A percentile compares a stretch with the other conserved stretches of the same genome.
Evolutionary conservation across 2,888 invertebrate species (phyloP).

Genomic region (Cepaea hortensis): DNA sequence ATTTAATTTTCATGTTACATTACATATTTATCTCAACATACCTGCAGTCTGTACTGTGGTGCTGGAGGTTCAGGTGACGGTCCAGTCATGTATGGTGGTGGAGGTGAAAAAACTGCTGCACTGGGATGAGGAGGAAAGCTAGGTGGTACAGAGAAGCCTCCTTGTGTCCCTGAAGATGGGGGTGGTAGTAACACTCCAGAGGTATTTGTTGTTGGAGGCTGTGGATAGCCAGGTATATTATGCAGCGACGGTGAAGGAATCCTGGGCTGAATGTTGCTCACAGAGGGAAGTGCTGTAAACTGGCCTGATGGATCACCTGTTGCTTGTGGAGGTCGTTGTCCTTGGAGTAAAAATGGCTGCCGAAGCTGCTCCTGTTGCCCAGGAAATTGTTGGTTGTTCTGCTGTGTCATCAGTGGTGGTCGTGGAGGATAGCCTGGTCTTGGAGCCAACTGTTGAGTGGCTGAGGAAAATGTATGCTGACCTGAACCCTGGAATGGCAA

Average conservation of each 20-base stretch:
- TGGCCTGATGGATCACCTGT: constrained; percentile 26
- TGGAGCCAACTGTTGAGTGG: constrained; percentile 3
- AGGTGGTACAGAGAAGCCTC: constrained; percentile 18
- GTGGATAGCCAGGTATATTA: background rate
- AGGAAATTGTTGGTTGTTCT: constrained; percentile 1
- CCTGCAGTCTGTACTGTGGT: background rate
- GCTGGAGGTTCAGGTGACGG: background rate
- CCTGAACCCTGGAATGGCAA: background rate
- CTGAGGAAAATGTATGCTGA: background rate
- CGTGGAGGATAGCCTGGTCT: constrained; percentile 22
- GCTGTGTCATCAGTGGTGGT: background rate
- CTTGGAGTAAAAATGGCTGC: background rate
- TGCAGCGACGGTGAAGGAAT: background rate
- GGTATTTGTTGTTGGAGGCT: background rate
- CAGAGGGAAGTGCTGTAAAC: background rate
- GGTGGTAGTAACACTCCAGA: constrained; percentile 11
- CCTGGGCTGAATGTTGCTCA: background rate
- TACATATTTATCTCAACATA: background rate
- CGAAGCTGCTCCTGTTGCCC: background rate
- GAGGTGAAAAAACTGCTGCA: constrained; percentile 8
- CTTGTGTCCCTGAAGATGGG: background rate
- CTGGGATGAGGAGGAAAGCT: background rate
- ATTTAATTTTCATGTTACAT: too few species aligned
- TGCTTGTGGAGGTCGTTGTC: constrained; percentile 18
- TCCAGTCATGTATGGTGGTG: background rate